Percentiles rank a stretch among this genome's conserved stretches.
These are phyloP conservation scores for Balearica regulorum DNA, from an alignment of 2,797 vertebrate genomes.

Conservation along the genomic window DNA sequence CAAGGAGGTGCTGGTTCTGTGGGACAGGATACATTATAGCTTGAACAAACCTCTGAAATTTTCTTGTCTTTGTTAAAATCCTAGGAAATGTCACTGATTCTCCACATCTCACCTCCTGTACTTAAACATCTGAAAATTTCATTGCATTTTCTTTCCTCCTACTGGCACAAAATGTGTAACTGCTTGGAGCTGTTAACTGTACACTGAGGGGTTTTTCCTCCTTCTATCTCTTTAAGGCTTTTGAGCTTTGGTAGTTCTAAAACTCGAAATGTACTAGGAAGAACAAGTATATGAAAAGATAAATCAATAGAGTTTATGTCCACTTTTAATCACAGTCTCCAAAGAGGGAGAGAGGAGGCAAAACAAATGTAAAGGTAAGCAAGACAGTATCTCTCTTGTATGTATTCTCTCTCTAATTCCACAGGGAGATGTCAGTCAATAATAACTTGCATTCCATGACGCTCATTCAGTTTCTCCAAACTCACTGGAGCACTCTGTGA, in stretches of 20 bases:
- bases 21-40: background rate
- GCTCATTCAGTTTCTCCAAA: background rate
- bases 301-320: background rate
- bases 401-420: background rate
- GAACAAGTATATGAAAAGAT: background rate
- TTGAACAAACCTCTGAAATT: background rate
- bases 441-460: background rate
- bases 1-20: background rate
- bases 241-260: background rate
- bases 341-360: background rate
- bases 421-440: background rate
- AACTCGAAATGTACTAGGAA: background rate
- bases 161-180: background rate
- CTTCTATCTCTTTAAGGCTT: background rate
- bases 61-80: background rate
- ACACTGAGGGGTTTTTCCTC: rapidly evolving
- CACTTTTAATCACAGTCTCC: background rate
- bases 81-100: background rate
- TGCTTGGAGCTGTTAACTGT: background rate
- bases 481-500: background rate
- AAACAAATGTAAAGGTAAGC: background rate
- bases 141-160: background rate
- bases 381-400: background rate
- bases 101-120: background rate
- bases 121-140: background rate